phyloP scores from a whole-genome alignment of 2,113 vertebrate genomes.

The Hippocampus barbouri region DNA sequence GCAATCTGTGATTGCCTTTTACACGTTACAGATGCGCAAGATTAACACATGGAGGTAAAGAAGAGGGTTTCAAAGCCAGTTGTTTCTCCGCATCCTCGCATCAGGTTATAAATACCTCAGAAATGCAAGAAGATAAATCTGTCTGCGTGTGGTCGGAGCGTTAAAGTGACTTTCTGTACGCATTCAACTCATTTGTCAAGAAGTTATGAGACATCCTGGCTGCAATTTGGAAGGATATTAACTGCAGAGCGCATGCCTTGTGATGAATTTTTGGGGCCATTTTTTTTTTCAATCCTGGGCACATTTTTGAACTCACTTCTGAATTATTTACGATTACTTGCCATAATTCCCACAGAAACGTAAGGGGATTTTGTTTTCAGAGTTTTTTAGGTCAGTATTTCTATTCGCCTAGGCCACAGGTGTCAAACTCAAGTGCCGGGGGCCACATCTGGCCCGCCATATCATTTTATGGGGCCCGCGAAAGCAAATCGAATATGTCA shows the following conservation, averaged over 20 bases:
- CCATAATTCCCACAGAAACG: not conserved
- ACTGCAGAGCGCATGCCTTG: constrained; percentile 21
- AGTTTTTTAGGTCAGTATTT: too few relatives aligned
- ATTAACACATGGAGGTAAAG: not conserved
- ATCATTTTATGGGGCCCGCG: too few relatives aligned
- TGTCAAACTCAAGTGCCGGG: too few relatives aligned
- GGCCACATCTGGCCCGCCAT: too few relatives aligned
- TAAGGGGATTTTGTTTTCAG: not conserved
- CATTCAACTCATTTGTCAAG: constrained; percentile 51
- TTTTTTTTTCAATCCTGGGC: not conserved
- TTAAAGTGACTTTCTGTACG: constrained; percentile 52
- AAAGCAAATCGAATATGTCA: too few relatives aligned
- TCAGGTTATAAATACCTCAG: constrained; percentile 52
- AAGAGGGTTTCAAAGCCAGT: constrained; percentile 38
- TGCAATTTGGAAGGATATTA: constrained; percentile 55
- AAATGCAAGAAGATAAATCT: constrained; percentile 62
- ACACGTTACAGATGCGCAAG: constrained; percentile 8
- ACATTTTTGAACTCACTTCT: not conserved
- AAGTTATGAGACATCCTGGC: constrained; percentile 49
- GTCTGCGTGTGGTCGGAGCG: constrained; percentile 52
- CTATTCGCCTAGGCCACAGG: too few relatives aligned
- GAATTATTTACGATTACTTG: not conserved
- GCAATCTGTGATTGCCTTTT: constrained; percentile 24
- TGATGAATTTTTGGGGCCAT: constrained; percentile 9
- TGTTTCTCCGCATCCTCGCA: constrained; percentile 50